A percentile compares a stretch with the other conserved stretches of the same genome.
Conservation (phyloP, 2,113 vertebrate genomes). For the Semicossyphus pulcher region DNA sequence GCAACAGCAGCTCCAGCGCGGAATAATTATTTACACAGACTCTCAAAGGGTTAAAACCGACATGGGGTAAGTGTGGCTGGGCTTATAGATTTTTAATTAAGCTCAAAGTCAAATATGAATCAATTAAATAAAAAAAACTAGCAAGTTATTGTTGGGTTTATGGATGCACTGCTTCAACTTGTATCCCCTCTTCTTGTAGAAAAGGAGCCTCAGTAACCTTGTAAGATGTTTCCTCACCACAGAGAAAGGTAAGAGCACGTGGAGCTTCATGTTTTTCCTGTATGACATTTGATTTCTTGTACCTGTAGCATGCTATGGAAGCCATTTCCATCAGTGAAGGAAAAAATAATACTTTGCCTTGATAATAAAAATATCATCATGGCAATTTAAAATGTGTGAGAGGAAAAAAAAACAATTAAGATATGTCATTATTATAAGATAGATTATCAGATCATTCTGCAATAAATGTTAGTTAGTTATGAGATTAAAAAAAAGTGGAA, state of each 20-base stretch:
- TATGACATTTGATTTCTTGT: neutral
- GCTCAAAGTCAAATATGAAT: neutral
- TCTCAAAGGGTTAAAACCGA: conserved; percentile 56
- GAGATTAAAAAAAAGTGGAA: too few species aligned
- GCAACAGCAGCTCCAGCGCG: conserved; percentile 5
- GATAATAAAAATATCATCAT: too few species aligned
- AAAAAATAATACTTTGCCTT: too few species aligned
- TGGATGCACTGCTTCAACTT: conserved; percentile 4
- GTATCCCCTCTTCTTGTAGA: conserved; percentile 57
- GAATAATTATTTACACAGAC: conserved; percentile 17
- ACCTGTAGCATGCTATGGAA: neutral
- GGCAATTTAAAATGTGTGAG: too few species aligned
- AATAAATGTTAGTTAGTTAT: too few species aligned
- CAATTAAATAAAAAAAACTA: too few species aligned
- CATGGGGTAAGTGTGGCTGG: conserved; percentile 78
- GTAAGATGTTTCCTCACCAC: conserved; percentile 85
- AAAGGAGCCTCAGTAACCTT: conserved; percentile 67
- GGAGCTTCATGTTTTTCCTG: neutral
- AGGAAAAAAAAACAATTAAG: too few species aligned
- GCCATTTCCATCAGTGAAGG: neutral
- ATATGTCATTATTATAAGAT: too few species aligned
- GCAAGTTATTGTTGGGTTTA: neutral
- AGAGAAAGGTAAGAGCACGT: conserved; percentile 83
- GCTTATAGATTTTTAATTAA: neutral
- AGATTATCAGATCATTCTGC: too few species aligned